Base-by-base conservation (phyloP, 2,797 vertebrate genomes). In the Tiaroga cobitis region DNA sequence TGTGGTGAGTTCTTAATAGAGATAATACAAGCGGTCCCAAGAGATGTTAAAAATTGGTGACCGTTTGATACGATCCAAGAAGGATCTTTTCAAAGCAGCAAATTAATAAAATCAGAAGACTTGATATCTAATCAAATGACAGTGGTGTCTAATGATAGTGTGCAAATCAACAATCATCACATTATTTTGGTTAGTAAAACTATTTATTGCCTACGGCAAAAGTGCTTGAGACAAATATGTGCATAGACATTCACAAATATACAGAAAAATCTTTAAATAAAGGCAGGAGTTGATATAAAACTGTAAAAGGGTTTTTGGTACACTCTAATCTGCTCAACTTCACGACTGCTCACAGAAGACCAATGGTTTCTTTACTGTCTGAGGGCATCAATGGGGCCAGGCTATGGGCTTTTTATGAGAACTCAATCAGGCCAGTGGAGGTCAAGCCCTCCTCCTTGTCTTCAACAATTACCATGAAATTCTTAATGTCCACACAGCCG, bases 381-480 rank as follows among this genome's bases (percentile, higher is more conserved):
- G 85, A 85, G 88, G 84, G 85, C 85, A 88, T 89, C 83, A 84
- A 87, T 88, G 70, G 81, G 85, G 72, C 78, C 82, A 77, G 86
- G 91, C 87, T 87, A 85, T 85, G 80, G 46, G 87, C 88, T 89
- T 85, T 92, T 92, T 93, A 93, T 93, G 92, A 94, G 93, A 90
- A 93, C 93, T 94, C 93, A 93, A 94, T 94, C 88, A 93, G 92
- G 91, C 90, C 88, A 88, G 63, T 85, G 87, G 90, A 92, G 93
- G 91, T 93, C 92, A 87, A 72, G 86, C 87, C 91, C 91, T 90
- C 90, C 89, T 82, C 87, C 87, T 92, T 91, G 92, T 93, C 90
- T 93, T 91, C 90, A 90, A 93, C 91, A 93, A 94, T 95, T 92
- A 92, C 93, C 94, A 93, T 95, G 94, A 95, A 95, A 95, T 95